These are phyloP conservation scores for Brachynemurus nebulosus DNA, from an alignment of 2,888 invertebrate species.

Conservation along the genomic window DNA sequence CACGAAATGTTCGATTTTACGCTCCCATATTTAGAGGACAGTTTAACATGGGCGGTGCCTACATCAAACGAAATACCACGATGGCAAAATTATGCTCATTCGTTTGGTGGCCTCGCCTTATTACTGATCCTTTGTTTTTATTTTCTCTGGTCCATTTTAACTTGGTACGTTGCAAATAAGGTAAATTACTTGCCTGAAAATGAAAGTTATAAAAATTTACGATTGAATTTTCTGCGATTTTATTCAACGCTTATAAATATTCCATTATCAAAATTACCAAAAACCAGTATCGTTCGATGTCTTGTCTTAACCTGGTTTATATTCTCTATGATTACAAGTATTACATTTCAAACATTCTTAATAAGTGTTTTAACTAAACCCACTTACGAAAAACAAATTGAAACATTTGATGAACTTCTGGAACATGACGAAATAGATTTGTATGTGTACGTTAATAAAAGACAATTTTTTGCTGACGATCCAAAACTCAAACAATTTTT, in stretches of 20 bases:
- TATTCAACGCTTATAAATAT: background rate
- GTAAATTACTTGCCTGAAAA: background rate
- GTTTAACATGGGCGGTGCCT: conserved; percentile 3
- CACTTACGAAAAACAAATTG: conserved; percentile 21
- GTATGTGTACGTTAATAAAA: too few relatives aligned
- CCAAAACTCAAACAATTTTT: conserved; percentile 11
- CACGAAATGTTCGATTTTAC: conserved; percentile 4
- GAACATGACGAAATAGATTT: too few relatives aligned
- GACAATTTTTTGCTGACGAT: conserved; percentile 15
- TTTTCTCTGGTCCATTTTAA: background rate
- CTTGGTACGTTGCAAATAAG: background rate
- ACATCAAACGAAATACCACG: background rate
- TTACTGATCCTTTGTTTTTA: background rate
- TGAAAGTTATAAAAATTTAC: background rate
- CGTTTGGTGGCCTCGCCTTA: background rate
- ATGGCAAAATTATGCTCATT: conserved; percentile 3
- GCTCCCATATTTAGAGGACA: background rate
- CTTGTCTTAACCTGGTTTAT: background rate
- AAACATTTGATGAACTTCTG: conserved; percentile 20
- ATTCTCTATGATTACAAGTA: background rate
- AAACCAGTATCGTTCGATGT: background rate
- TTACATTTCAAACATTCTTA: conserved; percentile 21
- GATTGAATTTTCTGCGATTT: background rate
- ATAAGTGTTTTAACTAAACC: conserved; percentile 22
- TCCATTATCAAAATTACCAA: background rate